Evolutionary conservation across 2,888 invertebrate genomes (phyloP).

Genomic region (Nomada goodeniana): DNA sequence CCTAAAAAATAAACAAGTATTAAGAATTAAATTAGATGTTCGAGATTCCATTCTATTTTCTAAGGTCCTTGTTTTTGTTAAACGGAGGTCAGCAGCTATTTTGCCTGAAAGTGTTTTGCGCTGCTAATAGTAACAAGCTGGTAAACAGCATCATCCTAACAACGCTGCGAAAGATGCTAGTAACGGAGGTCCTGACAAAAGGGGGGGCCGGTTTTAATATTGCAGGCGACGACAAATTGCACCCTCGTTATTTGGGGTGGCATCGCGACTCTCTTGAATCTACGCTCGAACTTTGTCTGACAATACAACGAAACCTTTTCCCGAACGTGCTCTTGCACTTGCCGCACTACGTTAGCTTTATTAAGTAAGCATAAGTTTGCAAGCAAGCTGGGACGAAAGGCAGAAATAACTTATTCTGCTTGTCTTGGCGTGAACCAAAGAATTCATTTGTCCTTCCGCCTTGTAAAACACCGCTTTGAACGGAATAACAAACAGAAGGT

Average conservation of each 20-base stretch:
- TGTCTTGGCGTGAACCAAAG: not conserved
- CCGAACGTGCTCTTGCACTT: constrained; percentile 17
- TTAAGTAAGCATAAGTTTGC: constrained; percentile 57
- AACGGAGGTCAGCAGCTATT: not conserved
- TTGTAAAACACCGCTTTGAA: not conserved
- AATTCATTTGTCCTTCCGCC: not conserved
- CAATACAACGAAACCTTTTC: constrained; percentile 42
- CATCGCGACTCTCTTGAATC: constrained; percentile 55
- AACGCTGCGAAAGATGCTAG: constrained; percentile 35
- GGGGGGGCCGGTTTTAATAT: constrained; percentile 69
- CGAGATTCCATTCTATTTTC: not conserved
- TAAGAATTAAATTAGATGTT: not conserved
- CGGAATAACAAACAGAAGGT: not conserved
- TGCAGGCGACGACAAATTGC: constrained; percentile 71
- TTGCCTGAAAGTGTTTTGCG: not conserved
- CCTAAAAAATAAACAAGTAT: not conserved
- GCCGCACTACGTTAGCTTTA: constrained; percentile 48
- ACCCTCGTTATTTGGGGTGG: constrained; percentile 71
- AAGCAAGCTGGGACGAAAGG: constrained; percentile 3
- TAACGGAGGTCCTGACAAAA: constrained; percentile 38
- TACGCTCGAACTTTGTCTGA: constrained; percentile 46
- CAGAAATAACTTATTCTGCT: constrained; percentile 33
- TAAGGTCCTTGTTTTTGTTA: not conserved
- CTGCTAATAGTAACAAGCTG: constrained; percentile 33
- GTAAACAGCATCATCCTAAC: constrained; percentile 38